Conservation (phyloP, 2,797 vertebrate species). For the Gorsachius magnificus region DNA sequence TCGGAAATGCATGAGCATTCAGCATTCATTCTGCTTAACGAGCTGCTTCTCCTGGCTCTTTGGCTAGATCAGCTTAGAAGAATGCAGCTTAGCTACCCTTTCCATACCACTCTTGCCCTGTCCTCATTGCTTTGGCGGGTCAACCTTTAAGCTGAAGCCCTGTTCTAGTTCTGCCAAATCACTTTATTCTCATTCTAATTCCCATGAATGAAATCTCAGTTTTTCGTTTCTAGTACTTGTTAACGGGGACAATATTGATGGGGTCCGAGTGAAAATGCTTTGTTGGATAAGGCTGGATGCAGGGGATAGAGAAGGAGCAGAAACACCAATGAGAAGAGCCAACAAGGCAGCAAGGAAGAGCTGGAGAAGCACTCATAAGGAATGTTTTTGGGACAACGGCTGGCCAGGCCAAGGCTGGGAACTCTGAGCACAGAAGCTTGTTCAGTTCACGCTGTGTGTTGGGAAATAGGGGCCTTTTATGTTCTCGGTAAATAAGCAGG, state of each 20-base stretch:
- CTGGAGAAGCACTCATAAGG: not conserved
- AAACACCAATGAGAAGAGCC: not conserved
- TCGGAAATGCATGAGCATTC: conserved; percentile 5
- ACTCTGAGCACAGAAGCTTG: not conserved
- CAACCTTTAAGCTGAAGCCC: not conserved
- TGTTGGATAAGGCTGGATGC: not conserved
- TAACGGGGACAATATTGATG: not conserved
- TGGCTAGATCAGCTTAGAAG: conserved; percentile 19
- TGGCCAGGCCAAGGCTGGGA: not conserved
- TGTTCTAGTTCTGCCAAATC: conserved; percentile 18
- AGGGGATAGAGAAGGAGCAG: not conserved
- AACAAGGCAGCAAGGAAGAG: not conserved
- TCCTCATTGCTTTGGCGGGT: not conserved
- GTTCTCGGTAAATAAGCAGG: not conserved
- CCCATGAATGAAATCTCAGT: not conserved
- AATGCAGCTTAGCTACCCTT: conserved; percentile 19
- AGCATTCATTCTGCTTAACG: not conserved
- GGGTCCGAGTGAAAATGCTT: not conserved
- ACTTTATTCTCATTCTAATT: conserved; percentile 6
- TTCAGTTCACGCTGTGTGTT: not conserved
- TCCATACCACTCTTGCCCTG: not conserved
- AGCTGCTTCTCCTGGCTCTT: conserved; percentile 11
- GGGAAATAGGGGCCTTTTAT: conserved; percentile 20
- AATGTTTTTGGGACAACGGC: not conserved
- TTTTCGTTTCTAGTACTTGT: not conserved